Base-by-base conservation (phyloP, 2,888 invertebrate genomes). In the Acanthosepion esculentum region DNA sequence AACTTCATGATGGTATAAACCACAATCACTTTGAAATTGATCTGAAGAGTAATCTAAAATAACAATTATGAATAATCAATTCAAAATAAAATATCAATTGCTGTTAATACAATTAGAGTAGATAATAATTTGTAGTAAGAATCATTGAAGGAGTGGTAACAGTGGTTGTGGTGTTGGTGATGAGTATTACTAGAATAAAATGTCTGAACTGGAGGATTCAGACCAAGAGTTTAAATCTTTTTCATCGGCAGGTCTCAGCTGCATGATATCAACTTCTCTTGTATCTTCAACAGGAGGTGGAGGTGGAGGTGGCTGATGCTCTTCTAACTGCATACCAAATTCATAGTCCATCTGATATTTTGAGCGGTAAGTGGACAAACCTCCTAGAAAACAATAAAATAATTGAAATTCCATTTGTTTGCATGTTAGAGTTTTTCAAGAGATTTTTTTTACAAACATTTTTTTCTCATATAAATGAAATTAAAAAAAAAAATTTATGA, bases 281-380 rank as follows among this genome's bases (percentile, higher is more conserved):
- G 64, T 33, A n/a, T 59, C 92, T 59, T 94, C 78, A 78, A 78
- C 78, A n/a, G 78, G 78, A 78, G 15, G 33, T 41, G n/a, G 78
- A 78, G 15, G 33, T 41, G n/a, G n/a, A 59, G 92, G 93, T 3
- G 96, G 95, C 94, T 96, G 96, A 15, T 95, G 95, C 50, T 95
- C 94, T 33, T 94, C 92, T 41, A 94, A 94, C 18, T 95, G 95
- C 94, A 95, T 95, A 41, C 96, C 96, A 95, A 96, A 96, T 95
- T 96, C 95, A 94, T 96, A 97, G 20, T 96, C 97, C 94, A 95
- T 95, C 95, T 96, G 96, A 95, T 95, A 96, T 94, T 96, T 96
- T 93, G 96, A 96, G 94, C 96, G 96, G 95, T 97, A 97, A 20
- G 95, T 96, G 91, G 95, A 96, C 92, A 96, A 94, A 91, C 95